Evolutionary conservation across 2,797 vertebrate species (phyloP), one percentile per base, ranked within the genome.

Genomic region (Aulostomus chinensis): DNA sequence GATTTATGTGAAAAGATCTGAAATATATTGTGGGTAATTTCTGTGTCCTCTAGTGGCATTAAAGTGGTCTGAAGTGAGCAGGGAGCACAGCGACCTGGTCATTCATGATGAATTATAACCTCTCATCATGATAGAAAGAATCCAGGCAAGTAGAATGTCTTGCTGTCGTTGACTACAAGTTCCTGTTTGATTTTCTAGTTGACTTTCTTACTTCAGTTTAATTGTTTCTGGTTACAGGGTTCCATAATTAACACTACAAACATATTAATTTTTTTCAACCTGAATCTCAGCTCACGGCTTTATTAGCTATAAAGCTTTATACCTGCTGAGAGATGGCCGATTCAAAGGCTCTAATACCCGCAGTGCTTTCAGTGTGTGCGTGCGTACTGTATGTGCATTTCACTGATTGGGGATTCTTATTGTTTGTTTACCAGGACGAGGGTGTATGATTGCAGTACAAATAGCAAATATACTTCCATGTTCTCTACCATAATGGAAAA

Each of bases 381-480:
- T 30, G 22, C 8, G 25, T 34, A 2, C 11, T 15, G 14, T 33
- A 13, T 5, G 7, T 13, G 49, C 2, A 9, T 30, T 24, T 35
- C 17, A 29, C 13, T 30, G 50, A 62, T 47, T 66, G 35, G 43
- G 35, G 38, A 55, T 52, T 34, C 52, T 60, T 48, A 50, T 66
- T 38, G 24, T 41, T 39, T 68, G 50, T 75, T 60, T 58, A 76
- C 38, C 17, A 60, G 31, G 42, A 14, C 33, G 40, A 46, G 25
- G 30, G 12, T 51, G 45, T 51, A 20, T 70, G 46, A 71, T 59
- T 61, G 55, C 48, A 46, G 41, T 29, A 21, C 33, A 48, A 52
- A 70, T 30, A 67, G 35, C 14, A 26, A 66, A 38, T 49, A n/a
- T 37, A 20, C 36, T 56, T 12, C n/a, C 43, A 49, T 17, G 42